These are phyloP conservation scores for Merluccius polli DNA, from an alignment of 2,797 vertebrate genomes.

Conservation along the genomic window DNA sequence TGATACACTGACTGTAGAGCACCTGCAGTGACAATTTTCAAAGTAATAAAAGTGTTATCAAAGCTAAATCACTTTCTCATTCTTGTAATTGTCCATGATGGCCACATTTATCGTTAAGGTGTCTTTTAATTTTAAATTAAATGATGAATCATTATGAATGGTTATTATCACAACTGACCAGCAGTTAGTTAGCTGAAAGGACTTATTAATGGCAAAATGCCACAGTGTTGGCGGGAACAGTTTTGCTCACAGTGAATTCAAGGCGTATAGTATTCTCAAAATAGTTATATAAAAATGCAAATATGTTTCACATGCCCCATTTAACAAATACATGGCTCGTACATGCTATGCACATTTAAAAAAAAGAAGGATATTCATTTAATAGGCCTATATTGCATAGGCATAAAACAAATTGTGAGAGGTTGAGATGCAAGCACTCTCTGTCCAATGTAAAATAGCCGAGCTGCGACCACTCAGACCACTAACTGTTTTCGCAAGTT, in stretches of 20 bases:
- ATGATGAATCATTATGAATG: constrained; percentile 2
- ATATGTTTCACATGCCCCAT: neutral
- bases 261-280: neutral
- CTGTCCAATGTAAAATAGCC: neutral
- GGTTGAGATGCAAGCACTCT: neutral
- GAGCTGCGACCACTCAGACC: neutral
- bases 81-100: neutral
- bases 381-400: neutral
- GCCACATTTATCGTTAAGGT: constrained; percentile 3
- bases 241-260: neutral
- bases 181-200: neutral
- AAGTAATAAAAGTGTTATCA: constrained; percentile 9
- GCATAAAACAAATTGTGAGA: neutral
- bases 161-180: constrained; percentile 7
- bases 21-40: constrained; percentile 10
- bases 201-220: neutral
- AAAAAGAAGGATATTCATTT: neutral
- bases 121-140: constrained; percentile 17
- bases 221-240: neutral
- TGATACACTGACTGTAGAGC: neutral
- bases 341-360: neutral
- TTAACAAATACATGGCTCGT: neutral
- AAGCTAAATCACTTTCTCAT: constrained; percentile 9
- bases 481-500: constrained; percentile 2
- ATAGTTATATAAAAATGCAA: neutral